Conservation (phyloP, 2,888 invertebrate species). For the Tanytarsus gracilentus region DNA sequence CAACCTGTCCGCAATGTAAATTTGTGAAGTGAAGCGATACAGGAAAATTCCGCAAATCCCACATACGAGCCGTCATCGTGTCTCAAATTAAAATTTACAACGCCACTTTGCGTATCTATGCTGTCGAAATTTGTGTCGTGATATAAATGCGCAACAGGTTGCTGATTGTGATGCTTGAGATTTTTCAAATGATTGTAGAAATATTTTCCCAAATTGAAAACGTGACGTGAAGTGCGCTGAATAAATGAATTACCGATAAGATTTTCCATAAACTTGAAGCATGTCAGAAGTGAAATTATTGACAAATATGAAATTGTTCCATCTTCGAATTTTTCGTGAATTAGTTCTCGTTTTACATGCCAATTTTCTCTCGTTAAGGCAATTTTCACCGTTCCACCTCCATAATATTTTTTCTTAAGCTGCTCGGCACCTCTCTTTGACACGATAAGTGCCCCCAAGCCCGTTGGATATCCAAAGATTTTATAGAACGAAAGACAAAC, state of each 20-base stretch:
- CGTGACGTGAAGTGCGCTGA: slow-evolving; percentile 60
- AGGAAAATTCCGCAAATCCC: slow-evolving; percentile 85
- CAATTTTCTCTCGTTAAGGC: slow-evolving; percentile 62
- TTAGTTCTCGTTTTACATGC: slow-evolving; percentile 54
- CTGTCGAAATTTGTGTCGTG: slow-evolving; percentile 60
- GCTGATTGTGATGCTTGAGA: slow-evolving; percentile 64
- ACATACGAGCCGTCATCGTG: slow-evolving; percentile 68
- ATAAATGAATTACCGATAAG: slow-evolving; percentile 42
- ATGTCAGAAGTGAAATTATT: slow-evolving; percentile 71
- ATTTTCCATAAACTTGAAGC: slow-evolving; percentile 61
- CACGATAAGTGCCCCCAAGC: slow-evolving; percentile 81
- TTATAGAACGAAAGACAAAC: slow-evolving; percentile 92
- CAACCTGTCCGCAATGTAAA: slow-evolving; percentile 88
- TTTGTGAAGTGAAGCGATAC: slow-evolving; percentile 77
- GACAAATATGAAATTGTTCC: slow-evolving; percentile 84
- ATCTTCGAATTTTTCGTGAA: slow-evolving; percentile 74
- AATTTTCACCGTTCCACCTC: slow-evolving; percentile 89
- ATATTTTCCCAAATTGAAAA: slow-evolving; percentile 66
- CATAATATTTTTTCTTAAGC: slow-evolving; percentile 63
- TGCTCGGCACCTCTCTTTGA: slow-evolving; percentile 43
- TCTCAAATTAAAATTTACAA: slow-evolving; percentile 80
- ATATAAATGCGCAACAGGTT: slow-evolving; percentile 61
- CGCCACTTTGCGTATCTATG: slow-evolving; percentile 63
- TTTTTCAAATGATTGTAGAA: slow-evolving; percentile 53
- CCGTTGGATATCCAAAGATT: slow-evolving; percentile 90